phyloP scores from a whole-genome alignment of 1,140 invertebrate species.

The Diachasmimorpha longicaudata region DNA sequence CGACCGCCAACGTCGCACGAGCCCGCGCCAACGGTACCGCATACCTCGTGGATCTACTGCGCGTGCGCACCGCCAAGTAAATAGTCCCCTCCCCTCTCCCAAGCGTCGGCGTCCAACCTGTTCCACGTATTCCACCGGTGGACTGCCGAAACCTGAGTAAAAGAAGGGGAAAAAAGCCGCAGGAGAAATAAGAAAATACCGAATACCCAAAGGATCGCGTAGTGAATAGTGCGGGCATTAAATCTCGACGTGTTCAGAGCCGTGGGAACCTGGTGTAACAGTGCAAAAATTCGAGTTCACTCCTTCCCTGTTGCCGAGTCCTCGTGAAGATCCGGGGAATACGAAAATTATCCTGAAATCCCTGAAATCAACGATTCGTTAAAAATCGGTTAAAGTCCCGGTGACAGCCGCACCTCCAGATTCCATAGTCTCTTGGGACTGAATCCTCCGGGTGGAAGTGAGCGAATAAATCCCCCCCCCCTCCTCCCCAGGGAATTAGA shows the following conservation, averaged over 20 bases:
- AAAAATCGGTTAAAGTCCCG: not conserved
- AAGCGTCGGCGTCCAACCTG: not conserved
- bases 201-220: not conserved
- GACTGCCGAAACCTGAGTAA: not conserved
- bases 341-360: not conserved
- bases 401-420: not conserved
- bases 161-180: not conserved
- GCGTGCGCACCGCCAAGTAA: not conserved
- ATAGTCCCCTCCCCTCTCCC: not conserved
- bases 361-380: not conserved
- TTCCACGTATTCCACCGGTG: not conserved
- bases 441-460: not conserved
- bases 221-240: not conserved
- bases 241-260: not conserved
- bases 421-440: not conserved
- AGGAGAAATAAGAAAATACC: not conserved
- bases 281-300: not conserved
- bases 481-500: not conserved
- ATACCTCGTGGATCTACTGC: not conserved
- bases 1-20: constrained; percentile 41
- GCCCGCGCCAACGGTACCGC: not conserved
- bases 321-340: not conserved
- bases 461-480: not conserved
- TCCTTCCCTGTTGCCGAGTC: not conserved
- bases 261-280: constrained; percentile 16